Conservation (phyloP, 2,797 vertebrate species). For the Lutjanus campechanus region DNA sequence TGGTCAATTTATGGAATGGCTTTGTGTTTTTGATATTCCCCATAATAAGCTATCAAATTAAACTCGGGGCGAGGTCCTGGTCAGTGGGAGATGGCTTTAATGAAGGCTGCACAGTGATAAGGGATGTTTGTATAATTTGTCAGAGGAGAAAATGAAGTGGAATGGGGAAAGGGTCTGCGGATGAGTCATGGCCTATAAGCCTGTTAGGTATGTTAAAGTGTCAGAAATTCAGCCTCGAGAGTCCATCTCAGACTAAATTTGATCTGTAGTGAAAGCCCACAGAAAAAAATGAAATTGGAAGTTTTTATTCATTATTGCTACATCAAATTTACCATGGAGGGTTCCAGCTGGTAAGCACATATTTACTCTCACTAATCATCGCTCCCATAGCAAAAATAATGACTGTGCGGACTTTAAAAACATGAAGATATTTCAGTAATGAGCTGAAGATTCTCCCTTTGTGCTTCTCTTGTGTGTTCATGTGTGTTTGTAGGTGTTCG, state of each 20-base stretch:
- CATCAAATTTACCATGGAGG: conserved; percentile 15
- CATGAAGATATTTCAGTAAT: conserved; percentile 17
- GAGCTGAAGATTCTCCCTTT: conserved; percentile 9
- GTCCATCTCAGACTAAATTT: conserved; percentile 49
- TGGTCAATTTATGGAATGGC: conserved; percentile 65
- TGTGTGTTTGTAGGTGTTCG: conserved; percentile 76
- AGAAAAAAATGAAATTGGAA: conserved; percentile 24
- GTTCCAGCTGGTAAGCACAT: conserved; percentile 27
- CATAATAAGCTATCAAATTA: conserved; percentile 77
- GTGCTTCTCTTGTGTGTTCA: conserved; percentile 5
- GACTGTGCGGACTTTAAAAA: conserved; percentile 15
- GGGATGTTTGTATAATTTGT: conserved; percentile 70
- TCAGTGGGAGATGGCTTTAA: conserved; percentile 66
- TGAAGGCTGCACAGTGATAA: conserved; percentile 63
- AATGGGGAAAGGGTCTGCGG: conserved; percentile 52
- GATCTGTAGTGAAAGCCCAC: conserved; percentile 34
- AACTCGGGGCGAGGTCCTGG: conserved; percentile 50
- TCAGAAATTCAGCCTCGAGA: conserved; percentile 67
- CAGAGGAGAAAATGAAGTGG: conserved; percentile 61
- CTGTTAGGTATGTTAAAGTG: conserved; percentile 72
- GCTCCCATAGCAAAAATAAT: conserved; percentile 16
- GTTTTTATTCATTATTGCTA: conserved; percentile 45
- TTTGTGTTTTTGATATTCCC: conserved; percentile 73
- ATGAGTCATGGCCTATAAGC: conserved; percentile 76
- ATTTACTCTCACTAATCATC: conserved; percentile 29